These are phyloP conservation scores for Pteronura brasiliensis DNA, from an alignment of 2,113 vertebrate genomes.

Conservation along the genomic window DNA sequence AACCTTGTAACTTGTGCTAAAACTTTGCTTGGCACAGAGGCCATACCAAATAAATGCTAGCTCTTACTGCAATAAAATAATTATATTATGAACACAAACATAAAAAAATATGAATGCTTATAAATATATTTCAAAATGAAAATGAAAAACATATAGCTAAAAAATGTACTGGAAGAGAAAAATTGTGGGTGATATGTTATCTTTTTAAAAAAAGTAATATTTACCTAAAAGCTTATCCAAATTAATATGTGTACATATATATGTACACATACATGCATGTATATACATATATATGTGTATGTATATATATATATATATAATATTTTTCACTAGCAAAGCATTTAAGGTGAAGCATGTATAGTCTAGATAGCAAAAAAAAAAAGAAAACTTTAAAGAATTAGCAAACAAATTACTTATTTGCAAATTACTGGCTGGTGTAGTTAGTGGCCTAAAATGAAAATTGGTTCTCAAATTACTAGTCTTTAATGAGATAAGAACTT, in stretches of 20 bases:
- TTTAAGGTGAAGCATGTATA: not conserved
- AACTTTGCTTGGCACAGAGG: not conserved
- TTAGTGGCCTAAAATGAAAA: constrained; percentile 47
- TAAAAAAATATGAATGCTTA: not conserved
- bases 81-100: not conserved
- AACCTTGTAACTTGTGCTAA: not conserved
- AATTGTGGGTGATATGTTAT: not conserved
- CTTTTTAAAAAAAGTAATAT: not conserved
- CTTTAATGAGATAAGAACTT: constrained; percentile 35
- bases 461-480: not conserved
- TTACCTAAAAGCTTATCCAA: not conserved
- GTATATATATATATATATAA: not conserved
- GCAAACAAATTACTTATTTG: not conserved
- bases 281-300: not conserved
- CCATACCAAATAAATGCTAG: not conserved
- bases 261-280: too few relatives aligned
- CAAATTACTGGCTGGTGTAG: not conserved
- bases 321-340: not conserved
- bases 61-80: not conserved
- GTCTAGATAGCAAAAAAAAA: not conserved
- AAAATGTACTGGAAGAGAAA: not conserved
- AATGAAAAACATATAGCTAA: not conserved
- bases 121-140: not conserved
- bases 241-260: not conserved
- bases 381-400: not conserved